phyloP scores from a whole-genome alignment of 1,140 invertebrate genomes.

The Caligus rogercresseyi region DNA sequence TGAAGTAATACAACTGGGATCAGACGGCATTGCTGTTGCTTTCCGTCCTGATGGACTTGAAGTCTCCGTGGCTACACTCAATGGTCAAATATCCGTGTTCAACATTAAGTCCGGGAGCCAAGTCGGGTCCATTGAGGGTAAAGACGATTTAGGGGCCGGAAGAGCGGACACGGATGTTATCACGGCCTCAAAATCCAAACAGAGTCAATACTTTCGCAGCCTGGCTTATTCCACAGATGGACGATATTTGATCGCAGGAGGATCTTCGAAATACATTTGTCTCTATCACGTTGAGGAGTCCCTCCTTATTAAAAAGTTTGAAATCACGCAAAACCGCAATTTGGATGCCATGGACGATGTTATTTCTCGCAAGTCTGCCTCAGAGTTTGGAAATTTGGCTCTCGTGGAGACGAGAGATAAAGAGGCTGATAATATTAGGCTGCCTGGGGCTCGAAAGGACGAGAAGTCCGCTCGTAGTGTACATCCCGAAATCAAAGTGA shows the following conservation, averaged over 20 bases:
- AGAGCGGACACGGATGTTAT: slow-evolving; percentile 63
- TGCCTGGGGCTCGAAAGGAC: slow-evolving; percentile 70
- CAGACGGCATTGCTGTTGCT: slow-evolving; percentile 59
- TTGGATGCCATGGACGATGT: slow-evolving; percentile 84
- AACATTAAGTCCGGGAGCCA: slow-evolving; percentile 50
- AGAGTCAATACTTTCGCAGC: slow-evolving; percentile 71
- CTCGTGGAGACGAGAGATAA: slow-evolving; percentile 61
- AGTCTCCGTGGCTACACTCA: slow-evolving; percentile 72
- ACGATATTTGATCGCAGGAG: slow-evolving; percentile 63
- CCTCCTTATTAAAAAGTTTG: slow-evolving; percentile 75
- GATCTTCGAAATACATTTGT: slow-evolving; percentile 80
- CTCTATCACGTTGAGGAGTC: slow-evolving; percentile 54
- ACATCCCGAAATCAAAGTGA: slow-evolving; percentile 74
- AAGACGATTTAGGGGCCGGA: slow-evolving; percentile 66
- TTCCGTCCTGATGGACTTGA: slow-evolving; percentile 76
- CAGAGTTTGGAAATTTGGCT: slow-evolving; percentile 78
- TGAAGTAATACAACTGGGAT: slow-evolving; percentile 55
- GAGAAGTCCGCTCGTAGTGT: slow-evolving; percentile 66
- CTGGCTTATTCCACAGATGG: slow-evolving; percentile 86
- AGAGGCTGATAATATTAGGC: slow-evolving; percentile 38
- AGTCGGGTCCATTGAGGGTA: slow-evolving; percentile 59
- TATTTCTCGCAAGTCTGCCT: slow-evolving; percentile 66
- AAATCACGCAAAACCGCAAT: slow-evolving; percentile 80
- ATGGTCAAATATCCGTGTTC: slow-evolving; percentile 74
- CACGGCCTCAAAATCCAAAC: slow-evolving; percentile 60